Base-by-base conservation (phyloP, 35 echinoderm and acorn worm genomes). In the Lytechinus variegatus region DNA sequence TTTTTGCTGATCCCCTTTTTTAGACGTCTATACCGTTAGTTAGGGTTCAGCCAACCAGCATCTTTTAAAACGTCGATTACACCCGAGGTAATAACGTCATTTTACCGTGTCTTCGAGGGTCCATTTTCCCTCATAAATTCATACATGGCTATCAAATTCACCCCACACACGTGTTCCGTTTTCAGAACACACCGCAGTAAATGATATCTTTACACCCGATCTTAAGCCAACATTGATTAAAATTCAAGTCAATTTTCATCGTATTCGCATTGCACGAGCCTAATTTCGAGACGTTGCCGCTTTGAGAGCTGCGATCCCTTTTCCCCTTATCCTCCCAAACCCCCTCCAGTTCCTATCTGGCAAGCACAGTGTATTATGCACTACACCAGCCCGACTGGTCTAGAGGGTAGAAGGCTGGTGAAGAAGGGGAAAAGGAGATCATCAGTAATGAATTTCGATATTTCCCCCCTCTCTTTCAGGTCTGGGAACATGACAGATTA, bases 171-270 rank as follows among this genome's bases (percentile, higher is more conserved):
- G 92, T 93, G 92, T 93, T 55, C 53, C 92, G 92, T 93, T 93
- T 93, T 54, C 55, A 27, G 88, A 90, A 57, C 92, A 57, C 55
- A 54, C 92, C 92, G 92, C 52, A 57, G 92, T 93, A 93, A 93
- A 54, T 93, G 92, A 93, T 93, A 93, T 93, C 92, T 27, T 44
- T 93, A 93, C 54, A 57, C 54, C 52, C 52, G 53, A 93, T 93
- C 92, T 93, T 93, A 93, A 93, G 92, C 92, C 92, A 93, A 93
- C 92, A 93, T 93, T 93, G 92, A 93, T 93, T 93, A 93, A 93
- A 93, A 93, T 93, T 93, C 92, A 93, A 93, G 54, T 57, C 92
- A 93, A 93, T 93, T 93, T 93, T 54, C 92, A 93, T 93, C 92
- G 92, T 93, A 93, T 93, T 93, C 92, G 53, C 92, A 57, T 93